phyloP scores from a whole-genome alignment of 2,888 invertebrate species.

The Lasioglossum marginatum region DNA sequence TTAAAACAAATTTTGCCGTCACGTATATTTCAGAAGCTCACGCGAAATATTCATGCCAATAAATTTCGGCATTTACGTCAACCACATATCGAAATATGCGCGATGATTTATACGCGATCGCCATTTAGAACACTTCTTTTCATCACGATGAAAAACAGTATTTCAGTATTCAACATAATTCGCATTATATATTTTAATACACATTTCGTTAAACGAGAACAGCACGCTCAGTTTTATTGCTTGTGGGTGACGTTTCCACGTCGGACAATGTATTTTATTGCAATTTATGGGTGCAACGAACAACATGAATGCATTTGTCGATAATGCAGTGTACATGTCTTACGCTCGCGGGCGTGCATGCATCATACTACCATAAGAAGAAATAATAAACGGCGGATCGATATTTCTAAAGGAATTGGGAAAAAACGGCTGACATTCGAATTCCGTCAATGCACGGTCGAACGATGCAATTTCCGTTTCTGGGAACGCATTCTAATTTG shows the following conservation, averaged over 20 bases:
- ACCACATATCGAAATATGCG: not conserved
- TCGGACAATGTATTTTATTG: not conserved
- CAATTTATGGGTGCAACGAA: not conserved
- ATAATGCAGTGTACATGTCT: not conserved
- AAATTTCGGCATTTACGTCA: not conserved
- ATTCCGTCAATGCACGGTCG: slow-evolving; percentile 4
- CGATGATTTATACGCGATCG: not conserved
- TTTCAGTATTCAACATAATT: not conserved
- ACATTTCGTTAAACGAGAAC: not conserved
- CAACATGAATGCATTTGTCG: not conserved
- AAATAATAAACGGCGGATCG: slow-evolving; percentile 22
- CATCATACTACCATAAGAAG: not conserved
- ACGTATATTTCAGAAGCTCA: slow-evolving; percentile 9
- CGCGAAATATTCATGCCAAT: slow-evolving; percentile 2
- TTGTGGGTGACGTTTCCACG: not conserved
- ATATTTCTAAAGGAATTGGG: slow-evolving; percentile 13
- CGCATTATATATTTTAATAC: slow-evolving; percentile 1
- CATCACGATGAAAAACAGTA: not conserved
- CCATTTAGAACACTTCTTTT: not conserved
- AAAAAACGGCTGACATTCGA: slow-evolving; percentile 15
- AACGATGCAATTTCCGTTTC: slow-evolving; percentile 43
- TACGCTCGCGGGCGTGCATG: not conserved
- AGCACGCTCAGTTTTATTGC: not conserved
- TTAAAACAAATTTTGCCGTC: slow-evolving; percentile 7
- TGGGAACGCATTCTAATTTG: slow-evolving; percentile 56